Evolutionary conservation across 2,113 vertebrate species (phyloP).

Genomic region (Corythornis madagascariensis): DNA sequence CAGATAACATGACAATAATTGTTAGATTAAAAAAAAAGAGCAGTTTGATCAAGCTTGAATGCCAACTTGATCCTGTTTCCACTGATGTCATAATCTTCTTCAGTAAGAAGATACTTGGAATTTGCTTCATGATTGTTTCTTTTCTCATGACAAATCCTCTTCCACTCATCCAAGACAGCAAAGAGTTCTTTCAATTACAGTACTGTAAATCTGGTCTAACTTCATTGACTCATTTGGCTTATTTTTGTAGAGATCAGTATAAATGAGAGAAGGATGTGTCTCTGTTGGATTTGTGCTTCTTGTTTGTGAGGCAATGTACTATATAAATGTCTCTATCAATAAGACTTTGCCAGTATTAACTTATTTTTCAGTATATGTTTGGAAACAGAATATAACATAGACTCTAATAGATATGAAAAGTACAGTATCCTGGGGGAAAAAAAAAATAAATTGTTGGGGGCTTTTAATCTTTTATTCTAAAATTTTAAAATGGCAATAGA

Average conservation of each 20-base stretch:
- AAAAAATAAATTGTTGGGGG: not conserved
- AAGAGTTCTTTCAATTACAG: conserved; percentile 9
- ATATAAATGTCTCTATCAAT: conserved; percentile 10
- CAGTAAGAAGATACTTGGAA: not conserved
- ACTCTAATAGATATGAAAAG: not conserved
- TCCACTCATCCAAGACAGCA: conserved; percentile 16
- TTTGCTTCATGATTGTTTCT: conserved; percentile 15
- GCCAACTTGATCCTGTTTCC: conserved; percentile 4
- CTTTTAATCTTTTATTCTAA: not conserved
- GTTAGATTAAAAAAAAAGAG: conserved; percentile 2
- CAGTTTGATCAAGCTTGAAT: conserved; percentile 9
- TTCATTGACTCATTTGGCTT: conserved; percentile 5
- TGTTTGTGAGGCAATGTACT: conserved; percentile 28
- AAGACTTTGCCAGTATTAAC: not conserved
- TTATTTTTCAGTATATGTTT: not conserved
- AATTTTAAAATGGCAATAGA: not conserved
- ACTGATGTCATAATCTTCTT: conserved; percentile 7
- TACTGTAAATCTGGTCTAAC: conserved; percentile 9
- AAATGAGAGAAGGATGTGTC: conserved; percentile 38
- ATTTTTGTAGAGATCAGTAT: conserved; percentile 21
- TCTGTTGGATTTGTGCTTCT: conserved; percentile 6
- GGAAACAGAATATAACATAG: not conserved
- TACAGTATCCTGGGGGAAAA: not conserved
- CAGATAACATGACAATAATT: conserved; percentile 41
- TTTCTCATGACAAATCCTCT: conserved; percentile 50